Evolutionary conservation across 2,113 vertebrate species (phyloP).

Genomic region (Chaetops frenatus): DNA sequence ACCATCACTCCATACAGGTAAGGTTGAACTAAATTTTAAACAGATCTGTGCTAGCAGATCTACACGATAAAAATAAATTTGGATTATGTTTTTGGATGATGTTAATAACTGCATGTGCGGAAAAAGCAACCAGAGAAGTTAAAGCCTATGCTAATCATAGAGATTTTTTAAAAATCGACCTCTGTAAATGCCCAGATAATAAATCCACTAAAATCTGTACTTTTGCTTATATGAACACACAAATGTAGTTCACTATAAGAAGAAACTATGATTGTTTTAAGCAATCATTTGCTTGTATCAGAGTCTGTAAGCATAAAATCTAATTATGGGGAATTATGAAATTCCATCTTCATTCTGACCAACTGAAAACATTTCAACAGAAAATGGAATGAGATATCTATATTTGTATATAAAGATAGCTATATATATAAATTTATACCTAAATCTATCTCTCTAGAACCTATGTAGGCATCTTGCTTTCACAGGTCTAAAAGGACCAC

Average conservation of each 20-base stretch:
- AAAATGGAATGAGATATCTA: neutral
- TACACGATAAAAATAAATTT: neutral
- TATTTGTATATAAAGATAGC: neutral
- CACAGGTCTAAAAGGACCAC: neutral
- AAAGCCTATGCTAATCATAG: neutral
- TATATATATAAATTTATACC: neutral
- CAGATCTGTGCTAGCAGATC: neutral
- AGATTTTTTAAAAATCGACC: neutral
- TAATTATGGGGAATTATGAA: neutral
- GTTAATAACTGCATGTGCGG: neutral
- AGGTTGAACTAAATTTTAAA: neutral
- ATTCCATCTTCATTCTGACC: neutral
- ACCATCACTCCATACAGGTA: neutral
- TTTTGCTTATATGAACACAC: neutral
- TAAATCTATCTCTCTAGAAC: neutral
- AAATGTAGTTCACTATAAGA: neutral
- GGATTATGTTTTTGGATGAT: neutral
- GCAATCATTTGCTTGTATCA: neutral
- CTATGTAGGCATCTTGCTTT: neutral
- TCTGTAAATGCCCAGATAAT: neutral
- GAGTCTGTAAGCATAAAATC: neutral
- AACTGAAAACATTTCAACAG: neutral
- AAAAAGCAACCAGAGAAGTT: neutral
- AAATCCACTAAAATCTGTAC: neutral
- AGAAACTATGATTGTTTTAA: neutral